A percentile compares a stretch with the other conserved stretches of the same genome.
phyloP scores from a whole-genome alignment of 2,797 vertebrate species.

The Carduelis carduelis region DNA sequence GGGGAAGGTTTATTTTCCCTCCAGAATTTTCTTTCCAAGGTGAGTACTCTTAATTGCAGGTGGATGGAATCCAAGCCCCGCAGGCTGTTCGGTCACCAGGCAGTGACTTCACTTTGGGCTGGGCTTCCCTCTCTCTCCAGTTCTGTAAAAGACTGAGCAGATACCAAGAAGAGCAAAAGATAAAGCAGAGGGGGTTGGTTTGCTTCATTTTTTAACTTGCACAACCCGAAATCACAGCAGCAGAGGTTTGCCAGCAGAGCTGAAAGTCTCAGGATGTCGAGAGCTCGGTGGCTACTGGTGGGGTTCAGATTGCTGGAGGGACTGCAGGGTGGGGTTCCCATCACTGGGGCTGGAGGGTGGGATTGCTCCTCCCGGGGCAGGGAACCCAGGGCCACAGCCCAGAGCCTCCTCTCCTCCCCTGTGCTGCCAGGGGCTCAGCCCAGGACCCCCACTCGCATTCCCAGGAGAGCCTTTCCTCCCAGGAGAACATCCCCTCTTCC shows the following conservation, averaged over 20 bases:
- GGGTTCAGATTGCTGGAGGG: rapidly evolving
- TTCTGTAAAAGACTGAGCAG: neutral
- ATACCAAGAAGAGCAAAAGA: neutral
- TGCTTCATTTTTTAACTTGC: neutral
- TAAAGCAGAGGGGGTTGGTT: neutral
- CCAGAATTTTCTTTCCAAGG: neutral
- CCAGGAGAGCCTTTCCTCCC: rapidly evolving
- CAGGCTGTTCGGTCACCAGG: neutral
- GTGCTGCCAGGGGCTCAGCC: neutral
- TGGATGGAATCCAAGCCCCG: conserved; percentile 16
- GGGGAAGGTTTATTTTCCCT: neutral
- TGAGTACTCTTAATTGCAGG: neutral
- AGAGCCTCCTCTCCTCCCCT: neutral
- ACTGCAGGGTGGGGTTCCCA: rapidly evolving
- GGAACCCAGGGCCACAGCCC: rapidly evolving
- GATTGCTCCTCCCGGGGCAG: neutral
- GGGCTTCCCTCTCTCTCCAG: neutral
- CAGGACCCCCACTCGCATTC: rapidly evolving
- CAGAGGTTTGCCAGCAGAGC: neutral
- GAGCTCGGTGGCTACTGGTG: neutral
- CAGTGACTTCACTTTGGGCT: conserved; percentile 16
- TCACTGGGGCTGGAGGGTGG: neutral
- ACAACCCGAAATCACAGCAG: neutral
- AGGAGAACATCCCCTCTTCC: neutral
- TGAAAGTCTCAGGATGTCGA: neutral